A percentile compares a stretch with the other conserved stretches of the same genome.
These are phyloP conservation scores for Acipenser oxyrinchus DNA, from an alignment of 2,797 vertebrate genomes.

Conservation along the genomic window DNA sequence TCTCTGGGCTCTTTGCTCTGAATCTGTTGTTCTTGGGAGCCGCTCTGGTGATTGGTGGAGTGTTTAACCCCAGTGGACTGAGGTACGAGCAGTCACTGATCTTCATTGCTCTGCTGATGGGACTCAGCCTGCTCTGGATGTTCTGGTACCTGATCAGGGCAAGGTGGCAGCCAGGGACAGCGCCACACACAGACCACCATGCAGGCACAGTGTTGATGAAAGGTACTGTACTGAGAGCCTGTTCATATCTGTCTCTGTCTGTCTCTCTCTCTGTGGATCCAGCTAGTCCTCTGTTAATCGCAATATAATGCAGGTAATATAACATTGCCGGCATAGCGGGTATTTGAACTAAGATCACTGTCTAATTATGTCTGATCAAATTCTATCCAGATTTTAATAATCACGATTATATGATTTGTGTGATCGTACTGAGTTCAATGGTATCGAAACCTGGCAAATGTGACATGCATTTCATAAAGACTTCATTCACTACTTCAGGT, in stretches of 20 bases:
- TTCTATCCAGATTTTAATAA: background rate
- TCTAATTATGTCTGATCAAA: background rate
- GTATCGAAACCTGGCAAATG: no score
- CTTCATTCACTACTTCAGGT: background rate
- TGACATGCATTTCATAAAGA: background rate
- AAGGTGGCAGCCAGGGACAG: conserved; percentile 37
- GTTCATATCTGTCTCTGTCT: background rate
- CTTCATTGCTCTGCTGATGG: conserved; percentile 66
- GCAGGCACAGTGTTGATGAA: conserved; percentile 65
- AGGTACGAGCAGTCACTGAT: conserved; percentile 56
- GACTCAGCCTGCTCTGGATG: conserved; percentile 62
- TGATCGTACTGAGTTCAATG: no score
- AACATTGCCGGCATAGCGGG: background rate
- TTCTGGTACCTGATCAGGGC: conserved; percentile 62
- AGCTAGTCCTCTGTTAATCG: background rate
- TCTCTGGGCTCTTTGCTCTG: conserved; percentile 79
- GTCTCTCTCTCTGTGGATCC: background rate
- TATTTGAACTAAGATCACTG: background rate
- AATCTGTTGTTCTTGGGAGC: conserved; percentile 76
- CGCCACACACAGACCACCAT: conserved; percentile 65
- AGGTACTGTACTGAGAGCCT: conserved; percentile 42
- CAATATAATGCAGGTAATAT: background rate
- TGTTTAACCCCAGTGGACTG: conserved; percentile 58
- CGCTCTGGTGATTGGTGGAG: conserved; percentile 66
- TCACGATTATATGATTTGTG: background rate